Evolutionary conservation across 2,797 vertebrate genomes (phyloP).

Genomic region (Tauraco hartlaubi): DNA sequence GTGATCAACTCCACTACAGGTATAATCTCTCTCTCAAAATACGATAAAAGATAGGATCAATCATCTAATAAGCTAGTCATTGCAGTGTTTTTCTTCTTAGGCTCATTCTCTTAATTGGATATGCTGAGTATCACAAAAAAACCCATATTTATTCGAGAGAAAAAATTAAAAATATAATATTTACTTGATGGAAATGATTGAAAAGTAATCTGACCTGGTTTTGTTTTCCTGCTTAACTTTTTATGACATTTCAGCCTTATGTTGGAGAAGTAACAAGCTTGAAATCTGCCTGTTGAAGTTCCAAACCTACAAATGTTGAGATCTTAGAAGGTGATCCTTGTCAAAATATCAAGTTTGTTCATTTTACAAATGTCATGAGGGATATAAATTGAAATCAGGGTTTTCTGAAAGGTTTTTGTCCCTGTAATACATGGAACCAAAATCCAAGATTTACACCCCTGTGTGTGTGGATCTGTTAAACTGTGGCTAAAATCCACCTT

Average conservation of each 20-base stretch:
- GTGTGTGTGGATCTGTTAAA: not conserved
- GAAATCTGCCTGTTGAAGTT: not conserved
- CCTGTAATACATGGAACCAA: not conserved
- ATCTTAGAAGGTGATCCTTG: not conserved
- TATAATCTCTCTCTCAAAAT: conserved; percentile 31
- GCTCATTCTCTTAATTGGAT: not conserved
- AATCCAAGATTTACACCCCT: not conserved
- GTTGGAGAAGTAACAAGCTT: not conserved
- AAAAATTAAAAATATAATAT: not conserved
- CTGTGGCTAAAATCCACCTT: not conserved
- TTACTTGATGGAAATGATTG: not conserved
- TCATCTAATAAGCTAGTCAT: not conserved
- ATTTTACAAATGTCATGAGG: not conserved
- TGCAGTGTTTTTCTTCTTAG: not conserved
- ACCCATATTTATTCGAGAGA: not conserved
- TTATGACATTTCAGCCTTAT: not conserved
- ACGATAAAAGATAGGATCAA: conserved; percentile 15
- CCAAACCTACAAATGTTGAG: not conserved
- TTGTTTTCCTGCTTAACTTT: not conserved
- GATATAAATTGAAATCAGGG: not conserved
- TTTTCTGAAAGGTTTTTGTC: not conserved
- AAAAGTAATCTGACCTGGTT: not conserved
- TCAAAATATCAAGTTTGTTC: not conserved
- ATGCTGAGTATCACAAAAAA: not conserved
- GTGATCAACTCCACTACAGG: not conserved